A percentile compares a stretch with the other conserved stretches of the same genome.
Evolutionary conservation across 1,140 invertebrate genomes (phyloP).

Genomic region (Aphelenchoides avenae): DNA sequence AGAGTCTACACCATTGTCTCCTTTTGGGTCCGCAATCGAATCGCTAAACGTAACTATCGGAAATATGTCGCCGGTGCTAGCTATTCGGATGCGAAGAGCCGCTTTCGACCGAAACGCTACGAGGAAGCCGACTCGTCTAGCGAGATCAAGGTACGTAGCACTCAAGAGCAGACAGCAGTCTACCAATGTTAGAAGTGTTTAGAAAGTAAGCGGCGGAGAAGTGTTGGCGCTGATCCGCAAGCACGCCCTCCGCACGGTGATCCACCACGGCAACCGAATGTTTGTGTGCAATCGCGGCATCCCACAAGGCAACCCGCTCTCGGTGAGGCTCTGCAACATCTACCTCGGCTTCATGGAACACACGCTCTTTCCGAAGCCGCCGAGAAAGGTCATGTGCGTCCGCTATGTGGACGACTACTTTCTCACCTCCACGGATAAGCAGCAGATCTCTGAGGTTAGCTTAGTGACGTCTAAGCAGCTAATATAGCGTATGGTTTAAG

Average conservation of each 20-base stretch:
- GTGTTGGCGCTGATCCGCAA: slow-evolving; percentile 11
- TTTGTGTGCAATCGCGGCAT: neutral
- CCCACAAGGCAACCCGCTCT: slow-evolving; percentile 19
- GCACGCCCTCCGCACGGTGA: slow-evolving; percentile 30
- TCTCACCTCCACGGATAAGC: slow-evolving; percentile 15
- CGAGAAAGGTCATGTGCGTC: slow-evolving; percentile 16
- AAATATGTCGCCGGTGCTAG: slow-evolving; percentile 7
- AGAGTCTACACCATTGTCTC: slow-evolving; percentile 19
- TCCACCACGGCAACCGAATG: neutral
- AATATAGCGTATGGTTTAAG: no score
- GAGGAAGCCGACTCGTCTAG: slow-evolving; percentile 12
- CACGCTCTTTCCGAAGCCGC: slow-evolving; percentile 19
- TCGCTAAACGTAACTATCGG: slow-evolving; percentile 19
- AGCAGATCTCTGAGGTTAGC: slow-evolving; percentile 16
- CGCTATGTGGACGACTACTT: slow-evolving; percentile 30
- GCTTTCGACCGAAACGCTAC: slow-evolving; percentile 8
- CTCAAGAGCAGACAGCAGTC: no score
- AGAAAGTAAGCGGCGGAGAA: slow-evolving; percentile 17
- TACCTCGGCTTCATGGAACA: slow-evolving; percentile 29
- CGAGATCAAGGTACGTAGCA: no score
- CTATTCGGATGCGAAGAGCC: slow-evolving; percentile 3
- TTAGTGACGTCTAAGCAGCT: neutral
- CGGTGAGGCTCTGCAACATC: slow-evolving; percentile 19
- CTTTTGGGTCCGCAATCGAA: slow-evolving; percentile 2
- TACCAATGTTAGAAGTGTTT: slow-evolving; percentile 16